Evolutionary conservation across 2,113 vertebrate species (phyloP), one percentile per base, ranked within the genome.

Genomic region (Percina caprodes): DNA sequence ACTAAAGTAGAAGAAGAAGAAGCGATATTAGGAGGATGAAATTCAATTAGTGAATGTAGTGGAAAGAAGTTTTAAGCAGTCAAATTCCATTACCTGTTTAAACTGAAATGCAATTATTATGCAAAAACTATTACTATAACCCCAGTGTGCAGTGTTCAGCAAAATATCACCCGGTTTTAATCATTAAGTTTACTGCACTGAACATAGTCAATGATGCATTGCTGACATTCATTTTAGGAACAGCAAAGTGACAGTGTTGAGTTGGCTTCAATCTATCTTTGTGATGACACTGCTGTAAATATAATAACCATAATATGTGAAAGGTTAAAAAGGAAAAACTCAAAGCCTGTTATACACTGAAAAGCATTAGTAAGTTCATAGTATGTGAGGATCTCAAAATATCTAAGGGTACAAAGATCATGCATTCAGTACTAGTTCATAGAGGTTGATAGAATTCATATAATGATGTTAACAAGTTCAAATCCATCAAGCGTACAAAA

Each of bases 261-360:
- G 55, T 14, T 69, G 10, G 59, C 62, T 33, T 74, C 69, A 77
- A 18, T 55, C 19, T 48, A 23, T 73, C 59, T 81, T 39, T 79
- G 2, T 42, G 73, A 69, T 75, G 75, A 65, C n/a, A 60, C 67
- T 66, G 56, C 48, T 65, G 49, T 54, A 54, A 80, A 77, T 73
- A 55, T 52, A 58, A 33, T 8, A 56, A 56, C 62, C 21, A 65
- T 26, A 30, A 56, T n/a, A 42, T 10, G 4, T 30, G 30, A 30
- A 30, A 30, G 3, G 30, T 30, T 30, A 30, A 30, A 30, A 30
- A 30, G 30, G 30, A 30, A 30, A 30, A 30, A 4, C 30, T 30
- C 30, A 39, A 9, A 39, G 9, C 35, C 35, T 39, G 35, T 39
- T 39, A 39, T 39, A 39, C 35, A 39, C 35, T 39, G 9, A 39